Evolutionary conservation across 2,888 invertebrate genomes (phyloP), one percentile per base, ranked within the genome.

Genomic region (Apoderus coryli): DNA sequence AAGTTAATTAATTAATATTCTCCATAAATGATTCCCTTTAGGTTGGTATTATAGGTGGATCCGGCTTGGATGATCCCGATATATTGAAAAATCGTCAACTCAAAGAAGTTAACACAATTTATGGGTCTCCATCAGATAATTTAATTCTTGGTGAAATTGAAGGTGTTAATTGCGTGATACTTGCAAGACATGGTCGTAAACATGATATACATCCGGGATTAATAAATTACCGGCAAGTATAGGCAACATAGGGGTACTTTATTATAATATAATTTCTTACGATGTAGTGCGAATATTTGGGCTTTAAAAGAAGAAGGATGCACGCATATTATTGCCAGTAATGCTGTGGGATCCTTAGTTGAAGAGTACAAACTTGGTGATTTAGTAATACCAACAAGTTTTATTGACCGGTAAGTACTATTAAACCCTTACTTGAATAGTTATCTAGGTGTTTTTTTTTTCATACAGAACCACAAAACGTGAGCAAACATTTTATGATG

Each of bases 31-130:
- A n/a, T n/a, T n/a, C n/a, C n/a, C n/a, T 49, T 12, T 47, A 92
- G 88, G 74, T 98, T 50, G 96, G 95, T 27, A 92, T 98, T 31
- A 93, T 98, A 53, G 95, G 95, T n/a, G 98, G 98, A 0, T 82
- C 93, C 7, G 96, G 96, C 0, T 65, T 96, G 32, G 88, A 89
- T 49, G 76, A 93, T 56, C 84, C 89, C 0, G 65, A 72, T 34
- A 69, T 95, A 31, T 64, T 96, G 27, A 72, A 78, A 52, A 68
- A 76, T 43, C 69, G 74, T 4, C 57, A 57, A 2, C 77, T 79
- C 51, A 67, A 63, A 30, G 46, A 49, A 5, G 69, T 86, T 0
- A 61, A 56, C 2, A 93, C 90, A 0, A 84, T 59, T 60, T 40
- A 84, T 42, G 95, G 95, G 2, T 56, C 63, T 29, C 88, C 93